Percentiles rank a stretch among this genome's conserved stretches.
Conservation (phyloP, 1,140 invertebrate species). For the Cotesia chilonis region DNA sequence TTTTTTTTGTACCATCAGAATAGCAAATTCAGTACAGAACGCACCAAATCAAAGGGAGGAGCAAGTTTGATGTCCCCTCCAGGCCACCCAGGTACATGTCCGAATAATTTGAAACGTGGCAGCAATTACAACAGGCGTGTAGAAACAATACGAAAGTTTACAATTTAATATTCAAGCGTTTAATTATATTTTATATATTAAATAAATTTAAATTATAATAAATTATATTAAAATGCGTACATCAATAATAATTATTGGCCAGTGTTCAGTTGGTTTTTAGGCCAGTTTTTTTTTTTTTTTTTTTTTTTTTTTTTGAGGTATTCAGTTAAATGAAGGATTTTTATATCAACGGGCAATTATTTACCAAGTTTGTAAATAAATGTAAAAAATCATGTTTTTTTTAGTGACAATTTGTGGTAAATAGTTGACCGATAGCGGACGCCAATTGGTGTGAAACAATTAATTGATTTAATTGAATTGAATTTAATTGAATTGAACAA, state of each 20-base stretch:
- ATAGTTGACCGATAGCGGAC: conserved; percentile 5
- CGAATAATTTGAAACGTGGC: conserved; percentile 54
- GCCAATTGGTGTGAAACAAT: conserved; percentile 12
- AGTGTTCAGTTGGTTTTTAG: neutral
- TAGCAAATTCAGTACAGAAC: conserved; percentile 61
- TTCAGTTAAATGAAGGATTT: conserved; percentile 10
- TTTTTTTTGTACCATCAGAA: conserved; percentile 59
- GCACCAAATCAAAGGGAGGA: conserved; percentile 61
- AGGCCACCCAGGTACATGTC: conserved; percentile 65
- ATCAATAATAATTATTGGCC: conserved; percentile 8
- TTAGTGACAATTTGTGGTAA: neutral
- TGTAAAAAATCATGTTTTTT: neutral
- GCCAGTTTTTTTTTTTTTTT: conserved; percentile 21
- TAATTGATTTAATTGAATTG: neutral
- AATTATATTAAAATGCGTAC: conserved; percentile 18
- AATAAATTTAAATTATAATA: conserved; percentile 12
- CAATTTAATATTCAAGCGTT: conserved; percentile 25
- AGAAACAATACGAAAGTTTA: conserved; percentile 30
- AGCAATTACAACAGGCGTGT: conserved; percentile 52
- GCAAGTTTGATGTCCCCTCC: conserved; percentile 58
- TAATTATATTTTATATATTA: conserved; percentile 25
- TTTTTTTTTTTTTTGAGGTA: conserved; percentile 24
- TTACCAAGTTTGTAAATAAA: conserved; percentile 51
- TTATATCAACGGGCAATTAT: conserved; percentile 44
- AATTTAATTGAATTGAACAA: no score